Evolutionary conservation across 2,113 vertebrate species (phyloP), one percentile per base, ranked within the genome.

Genomic region (Elaphurus davidianus): DNA sequence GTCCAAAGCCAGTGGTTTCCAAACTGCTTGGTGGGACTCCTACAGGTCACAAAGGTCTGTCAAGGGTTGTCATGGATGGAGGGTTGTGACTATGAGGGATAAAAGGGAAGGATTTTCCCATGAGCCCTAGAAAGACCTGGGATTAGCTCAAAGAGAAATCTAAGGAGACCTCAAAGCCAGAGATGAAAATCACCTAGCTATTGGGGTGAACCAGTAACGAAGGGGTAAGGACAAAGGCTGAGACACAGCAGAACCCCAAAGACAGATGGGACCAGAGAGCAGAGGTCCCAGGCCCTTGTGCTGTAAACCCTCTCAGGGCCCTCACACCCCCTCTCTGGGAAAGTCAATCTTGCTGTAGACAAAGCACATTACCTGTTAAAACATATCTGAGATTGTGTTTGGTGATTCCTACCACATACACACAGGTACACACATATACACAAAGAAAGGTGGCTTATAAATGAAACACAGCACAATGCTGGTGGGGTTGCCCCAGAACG

Each of bases 251-350:
- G 4, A 17, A 5, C 14, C 3, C 19, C 17, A 2, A 36, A 82
- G 36, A 47, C 3, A 33, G 47, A 36, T 1, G 13, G 43, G 3
- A 3, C 36, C 17, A 1, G 50, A 36, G n/a, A 47, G 40, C 28
- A 54, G 47, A 8, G 40, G 21, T 9, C 16, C 17, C 27, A 1
- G 16, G 6, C 25, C 4, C 9, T 2, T 0, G 7, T 1, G 2
- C 6, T 36, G n/a, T 23, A 27, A 19, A 5, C 40, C 1, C 7
- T 6, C 15, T 40, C 0, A 0, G 7, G 19, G 13, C 11, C 74
- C 13, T 3, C n/a, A 55, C 33, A 0, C 10, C 5, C 2, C 2
- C 15, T 50, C n/a, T 17, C n/a, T 47, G 67, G 14, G 25, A 28
- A 4, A 3, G 23, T 40, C 82, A 83, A 19, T 36, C 1, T 25